A percentile compares a stretch with the other conserved stretches of the same genome.
These are phyloP conservation scores for Numenius arquata DNA, from an alignment of 2,113 vertebrate species.

Conservation along the genomic window DNA sequence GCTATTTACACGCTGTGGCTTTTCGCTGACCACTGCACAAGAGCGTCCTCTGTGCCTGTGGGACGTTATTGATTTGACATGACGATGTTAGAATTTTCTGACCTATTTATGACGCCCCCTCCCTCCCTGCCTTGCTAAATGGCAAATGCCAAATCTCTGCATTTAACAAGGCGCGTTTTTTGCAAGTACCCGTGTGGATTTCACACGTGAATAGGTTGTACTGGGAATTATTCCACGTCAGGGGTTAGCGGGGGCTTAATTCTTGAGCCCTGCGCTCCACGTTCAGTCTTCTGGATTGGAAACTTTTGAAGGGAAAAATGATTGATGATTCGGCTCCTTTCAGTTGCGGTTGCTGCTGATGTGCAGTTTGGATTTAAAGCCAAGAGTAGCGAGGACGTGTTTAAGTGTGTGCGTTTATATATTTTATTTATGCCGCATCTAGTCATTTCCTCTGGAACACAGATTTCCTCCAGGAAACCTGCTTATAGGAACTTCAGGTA, in stretches of 20 bases:
- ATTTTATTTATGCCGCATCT: background rate
- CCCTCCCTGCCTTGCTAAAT: no score
- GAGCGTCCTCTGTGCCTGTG: background rate
- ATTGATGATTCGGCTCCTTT: background rate
- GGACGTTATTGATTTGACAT: background rate
- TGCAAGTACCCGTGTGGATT: background rate
- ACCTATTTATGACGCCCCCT: background rate
- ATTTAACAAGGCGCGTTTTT: background rate
- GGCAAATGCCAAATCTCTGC: background rate
- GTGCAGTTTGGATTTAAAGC: background rate
- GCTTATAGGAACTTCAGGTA: background rate
- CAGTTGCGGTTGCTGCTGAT: background rate
- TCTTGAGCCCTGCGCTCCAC: background rate
- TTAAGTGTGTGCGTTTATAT: background rate
- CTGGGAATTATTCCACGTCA: background rate
- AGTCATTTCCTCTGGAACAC: constrained; percentile 18
- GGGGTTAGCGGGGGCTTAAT: background rate
- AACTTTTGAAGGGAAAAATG: background rate
- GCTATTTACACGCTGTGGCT: accelerated
- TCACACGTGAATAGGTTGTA: accelerated
- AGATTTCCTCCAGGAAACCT: constrained; percentile 36
- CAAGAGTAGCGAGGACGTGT: background rate
- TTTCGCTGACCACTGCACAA: background rate
- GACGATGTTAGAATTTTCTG: background rate
- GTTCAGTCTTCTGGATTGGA: background rate